These are phyloP conservation scores for Onychomys leucogaster DNA, from an alignment of 2,797 vertebrate genomes.

Conservation along the genomic window DNA sequence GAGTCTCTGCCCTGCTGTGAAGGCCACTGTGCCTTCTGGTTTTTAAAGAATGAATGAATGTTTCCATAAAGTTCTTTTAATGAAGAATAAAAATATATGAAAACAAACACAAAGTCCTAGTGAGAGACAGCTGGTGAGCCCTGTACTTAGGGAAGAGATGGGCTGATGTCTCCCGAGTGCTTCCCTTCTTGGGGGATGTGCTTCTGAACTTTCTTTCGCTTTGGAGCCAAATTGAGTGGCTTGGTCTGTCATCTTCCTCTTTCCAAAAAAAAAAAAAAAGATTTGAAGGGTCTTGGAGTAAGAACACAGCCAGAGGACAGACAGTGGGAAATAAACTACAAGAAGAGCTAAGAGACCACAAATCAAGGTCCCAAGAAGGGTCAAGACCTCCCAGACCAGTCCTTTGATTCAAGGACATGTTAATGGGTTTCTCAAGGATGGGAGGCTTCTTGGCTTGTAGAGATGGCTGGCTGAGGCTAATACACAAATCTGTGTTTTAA, in stretches of 20 bases:
- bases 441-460: slow-evolving; percentile 45
- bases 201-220: not conserved
- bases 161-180: accelerated
- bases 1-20: not conserved
- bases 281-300: not conserved
- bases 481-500: slow-evolving; percentile 52
- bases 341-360: not conserved
- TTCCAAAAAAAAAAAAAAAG: not conserved
- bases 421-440: not conserved
- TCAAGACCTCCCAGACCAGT: not conserved
- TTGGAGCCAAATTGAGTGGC: not conserved
- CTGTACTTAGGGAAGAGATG: not conserved
- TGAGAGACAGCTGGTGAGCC: not conserved
- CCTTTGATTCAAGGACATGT: not conserved
- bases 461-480: slow-evolving; percentile 32
- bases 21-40: not conserved
- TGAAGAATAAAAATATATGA: not conserved
- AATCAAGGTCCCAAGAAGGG: not conserved
- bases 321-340: not conserved
- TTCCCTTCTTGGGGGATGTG: not conserved
- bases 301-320: not conserved
- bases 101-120: not conserved
- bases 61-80: not conserved
- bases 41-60: not conserved
- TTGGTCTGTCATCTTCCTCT: not conserved